Conservation (phyloP, 2,888 invertebrate genomes). For the Cataglyphis livida region DNA sequence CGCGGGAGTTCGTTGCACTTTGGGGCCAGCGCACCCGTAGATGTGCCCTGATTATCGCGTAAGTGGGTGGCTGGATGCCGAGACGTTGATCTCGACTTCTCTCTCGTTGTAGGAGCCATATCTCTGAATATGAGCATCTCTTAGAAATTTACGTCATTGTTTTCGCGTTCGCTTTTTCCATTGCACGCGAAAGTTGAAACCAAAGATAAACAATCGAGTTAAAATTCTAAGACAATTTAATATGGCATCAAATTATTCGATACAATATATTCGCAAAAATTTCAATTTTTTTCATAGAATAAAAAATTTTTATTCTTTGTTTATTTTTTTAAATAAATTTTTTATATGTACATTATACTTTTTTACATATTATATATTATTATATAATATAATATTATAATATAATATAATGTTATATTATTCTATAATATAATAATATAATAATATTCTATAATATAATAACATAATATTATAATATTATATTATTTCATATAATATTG, state of each 20-base stretch:
- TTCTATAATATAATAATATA: too few relatives aligned
- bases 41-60: conserved; percentile 72
- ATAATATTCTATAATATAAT: too few relatives aligned
- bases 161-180: not conserved
- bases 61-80: conserved; percentile 68
- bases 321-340: too few relatives aligned
- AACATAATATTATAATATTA: too few relatives aligned
- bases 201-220: not conserved
- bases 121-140: conserved; percentile 39
- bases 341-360: not conserved
- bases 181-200: not conserved
- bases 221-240: not conserved
- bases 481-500: not conserved
- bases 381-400: not conserved
- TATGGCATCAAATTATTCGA: not conserved
- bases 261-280: not conserved
- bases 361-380: not conserved
- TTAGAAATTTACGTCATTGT: conserved; percentile 15
- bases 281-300: not conserved
- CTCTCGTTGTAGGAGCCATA: conserved; percentile 39
- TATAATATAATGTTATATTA: not conserved
- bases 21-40: conserved; percentile 70
- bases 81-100: conserved; percentile 60
- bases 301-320: not conserved
- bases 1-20: conserved; percentile 72